A percentile compares a stretch with the other conserved stretches of the same genome.
Conservation (phyloP, 2,888 invertebrate species). For the Phortica magna region DNA sequence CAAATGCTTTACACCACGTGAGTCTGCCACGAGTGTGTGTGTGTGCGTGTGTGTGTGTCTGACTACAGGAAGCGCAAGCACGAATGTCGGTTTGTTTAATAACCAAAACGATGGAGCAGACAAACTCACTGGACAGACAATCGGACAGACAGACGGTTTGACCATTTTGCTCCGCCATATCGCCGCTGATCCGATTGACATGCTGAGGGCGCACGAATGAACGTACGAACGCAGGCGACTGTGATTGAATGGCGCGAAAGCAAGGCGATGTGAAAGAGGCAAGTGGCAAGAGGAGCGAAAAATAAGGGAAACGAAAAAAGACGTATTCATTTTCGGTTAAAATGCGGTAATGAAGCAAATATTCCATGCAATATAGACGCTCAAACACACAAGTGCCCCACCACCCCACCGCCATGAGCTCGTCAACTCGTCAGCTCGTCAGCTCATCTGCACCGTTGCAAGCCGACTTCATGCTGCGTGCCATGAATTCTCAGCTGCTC, state of each 20-base stretch:
- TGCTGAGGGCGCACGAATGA: background rate
- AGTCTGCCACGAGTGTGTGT: background rate
- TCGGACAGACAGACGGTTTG: background rate
- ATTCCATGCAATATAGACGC: constrained; percentile 7
- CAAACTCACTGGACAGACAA: background rate
- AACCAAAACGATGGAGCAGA: no score
- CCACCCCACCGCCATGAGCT: background rate
- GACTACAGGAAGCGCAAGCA: background rate
- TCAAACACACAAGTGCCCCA: constrained; percentile 26
- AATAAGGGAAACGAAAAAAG: background rate
- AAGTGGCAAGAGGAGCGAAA: background rate
- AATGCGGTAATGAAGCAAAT: constrained; percentile 28
- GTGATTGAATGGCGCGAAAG: background rate
- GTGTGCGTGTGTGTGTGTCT: background rate
- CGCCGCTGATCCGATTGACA: background rate
- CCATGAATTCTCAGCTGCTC: constrained; percentile 41
- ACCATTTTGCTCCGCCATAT: background rate
- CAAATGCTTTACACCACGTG: background rate
- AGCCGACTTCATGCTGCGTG: constrained; percentile 7
- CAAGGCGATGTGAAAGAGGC: background rate
- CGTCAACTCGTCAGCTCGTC: background rate
- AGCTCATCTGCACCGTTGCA: background rate
- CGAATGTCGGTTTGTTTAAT: no score
- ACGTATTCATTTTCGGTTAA: constrained; percentile 22
- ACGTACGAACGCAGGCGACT: background rate